phyloP scores from a whole-genome alignment of 2,797 vertebrate species.

The Spinibarbus caldwelli region DNA sequence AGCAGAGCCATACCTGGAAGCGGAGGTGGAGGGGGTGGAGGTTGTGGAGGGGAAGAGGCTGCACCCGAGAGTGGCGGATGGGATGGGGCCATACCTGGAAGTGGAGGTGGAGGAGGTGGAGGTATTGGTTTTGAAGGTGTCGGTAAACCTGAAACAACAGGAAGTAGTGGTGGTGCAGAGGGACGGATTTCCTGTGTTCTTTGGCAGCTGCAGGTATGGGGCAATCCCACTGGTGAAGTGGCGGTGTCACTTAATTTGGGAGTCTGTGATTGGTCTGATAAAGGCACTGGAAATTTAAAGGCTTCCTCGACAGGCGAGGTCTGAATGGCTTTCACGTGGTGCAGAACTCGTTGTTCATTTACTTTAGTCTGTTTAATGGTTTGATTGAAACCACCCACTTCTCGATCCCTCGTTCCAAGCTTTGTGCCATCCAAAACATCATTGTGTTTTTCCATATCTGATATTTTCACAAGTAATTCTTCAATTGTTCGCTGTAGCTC shows the following conservation, averaged over 20 bases:
- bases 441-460: conserved; percentile 84
- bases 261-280: conserved; percentile 65
- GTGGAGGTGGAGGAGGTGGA: conserved; percentile 55
- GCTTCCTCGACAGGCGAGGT: conserved; percentile 86
- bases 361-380: conserved; percentile 11
- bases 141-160: conserved; percentile 30
- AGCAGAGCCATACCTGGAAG: too few relatives aligned
- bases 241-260: conserved; percentile 27
- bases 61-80: conserved; percentile 60
- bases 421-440: conserved; percentile 63
- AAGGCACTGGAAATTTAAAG: conserved; percentile 73
- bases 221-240: conserved; percentile 73
- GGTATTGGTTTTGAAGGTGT: conserved; percentile 59
- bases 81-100: conserved; percentile 43
- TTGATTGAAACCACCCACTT: conserved; percentile 6
- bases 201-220: conserved; percentile 80
- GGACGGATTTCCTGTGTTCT: conserved; percentile 63
- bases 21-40: too few relatives aligned
- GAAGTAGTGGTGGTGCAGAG: conserved; percentile 49
- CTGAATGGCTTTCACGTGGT: conserved; percentile 79
- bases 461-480: conserved; percentile 89
- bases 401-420: conserved; percentile 50
- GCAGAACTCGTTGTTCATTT: conserved; percentile 22
- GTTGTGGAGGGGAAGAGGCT: neutral
- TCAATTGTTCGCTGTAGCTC: conserved; percentile 90